phyloP scores from a whole-genome alignment of 2,113 vertebrate genomes.

The Sebastes schlegelii region DNA sequence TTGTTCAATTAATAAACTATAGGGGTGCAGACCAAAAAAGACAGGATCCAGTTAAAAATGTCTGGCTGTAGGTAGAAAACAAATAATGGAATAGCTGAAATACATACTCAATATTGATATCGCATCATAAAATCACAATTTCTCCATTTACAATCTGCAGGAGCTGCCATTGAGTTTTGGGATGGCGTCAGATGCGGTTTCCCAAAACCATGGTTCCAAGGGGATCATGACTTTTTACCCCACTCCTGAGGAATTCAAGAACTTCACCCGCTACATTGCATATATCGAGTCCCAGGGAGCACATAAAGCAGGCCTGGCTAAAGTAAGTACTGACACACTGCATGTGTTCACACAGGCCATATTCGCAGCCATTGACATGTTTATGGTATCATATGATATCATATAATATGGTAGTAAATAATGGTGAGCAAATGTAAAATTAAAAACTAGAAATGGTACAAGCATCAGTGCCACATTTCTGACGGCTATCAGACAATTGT shows the following conservation, averaged over 20 bases:
- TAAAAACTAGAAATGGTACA: not conserved
- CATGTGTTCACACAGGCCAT: not conserved
- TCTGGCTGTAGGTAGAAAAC: not conserved
- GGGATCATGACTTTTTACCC: constrained; percentile 96
- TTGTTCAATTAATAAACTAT: not conserved
- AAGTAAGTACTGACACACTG: constrained; percentile 81
- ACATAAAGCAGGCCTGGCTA: constrained; percentile 93
- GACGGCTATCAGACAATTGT: not conserved
- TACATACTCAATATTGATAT: not conserved
- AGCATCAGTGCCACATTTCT: not conserved
- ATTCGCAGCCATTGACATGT: not conserved
- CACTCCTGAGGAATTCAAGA: constrained; percentile 91
- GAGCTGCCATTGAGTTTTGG: constrained; percentile 37
- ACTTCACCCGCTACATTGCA: constrained; percentile 94
- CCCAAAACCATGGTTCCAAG: constrained; percentile 84
- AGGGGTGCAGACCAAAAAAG: not conserved
- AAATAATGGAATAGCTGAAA: not conserved
- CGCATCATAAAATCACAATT: not conserved
- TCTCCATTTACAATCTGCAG: constrained; percentile 35
- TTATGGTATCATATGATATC: not conserved
- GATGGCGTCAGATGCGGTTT: constrained; percentile 85
- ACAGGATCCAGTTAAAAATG: not conserved
- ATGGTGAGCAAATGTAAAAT: not conserved
- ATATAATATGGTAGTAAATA: not conserved
- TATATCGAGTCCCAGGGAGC: constrained; percentile 96